Conservation (phyloP, 2,113 vertebrate species). For the Urocynchramus pylzowi region DNA sequence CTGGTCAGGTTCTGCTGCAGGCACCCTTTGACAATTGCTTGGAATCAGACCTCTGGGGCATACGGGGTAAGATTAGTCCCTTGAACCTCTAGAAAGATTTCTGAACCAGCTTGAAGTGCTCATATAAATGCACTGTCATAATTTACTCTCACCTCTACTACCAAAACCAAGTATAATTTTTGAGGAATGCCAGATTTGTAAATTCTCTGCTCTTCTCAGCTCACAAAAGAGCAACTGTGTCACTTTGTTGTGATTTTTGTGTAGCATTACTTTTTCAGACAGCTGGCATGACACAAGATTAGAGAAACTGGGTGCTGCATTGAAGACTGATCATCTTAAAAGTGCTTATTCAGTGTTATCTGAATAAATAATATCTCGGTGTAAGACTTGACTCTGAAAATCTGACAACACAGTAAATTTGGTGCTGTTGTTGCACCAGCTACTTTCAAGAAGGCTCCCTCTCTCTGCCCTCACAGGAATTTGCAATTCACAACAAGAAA, state of each 20-base stretch:
- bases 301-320: neutral
- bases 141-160: neutral
- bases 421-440: neutral
- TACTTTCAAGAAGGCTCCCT: neutral
- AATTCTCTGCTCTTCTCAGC: neutral
- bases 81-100: neutral
- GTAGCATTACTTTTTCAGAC: neutral
- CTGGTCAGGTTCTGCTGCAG: neutral
- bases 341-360: neutral
- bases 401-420: neutral
- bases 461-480: neutral
- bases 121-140: neutral
- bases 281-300: neutral
- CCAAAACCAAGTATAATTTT: neutral
- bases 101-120: neutral
- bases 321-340: neutral
- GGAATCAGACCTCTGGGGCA: neutral
- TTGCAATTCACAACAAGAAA: neutral
- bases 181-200: neutral
- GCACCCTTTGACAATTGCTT: neutral
- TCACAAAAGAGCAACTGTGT: neutral
- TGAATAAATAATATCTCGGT: neutral
- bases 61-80: neutral
- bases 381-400: neutral
- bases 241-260: neutral